Evolutionary conservation across 2,888 invertebrate genomes (phyloP), one percentile per base, ranked within the genome.

Genomic region (Dryobota labecula): DNA sequence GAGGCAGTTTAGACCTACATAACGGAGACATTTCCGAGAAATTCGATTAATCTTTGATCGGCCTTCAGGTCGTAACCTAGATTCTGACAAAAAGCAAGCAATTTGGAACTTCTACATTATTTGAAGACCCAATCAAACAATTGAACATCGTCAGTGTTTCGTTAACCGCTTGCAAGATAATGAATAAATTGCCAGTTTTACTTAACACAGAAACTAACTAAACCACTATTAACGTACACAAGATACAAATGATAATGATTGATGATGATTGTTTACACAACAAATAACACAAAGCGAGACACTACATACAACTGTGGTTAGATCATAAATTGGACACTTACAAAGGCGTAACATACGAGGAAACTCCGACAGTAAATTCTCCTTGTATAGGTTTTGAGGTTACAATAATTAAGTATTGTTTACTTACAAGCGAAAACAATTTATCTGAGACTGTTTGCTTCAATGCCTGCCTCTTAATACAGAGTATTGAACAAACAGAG

Each of bases 391-490:
- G 68, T 73, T 72, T 83, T 75, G 68, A 70, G 62, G 58, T 75
- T 78, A 83, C 43, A 65, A 78, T 71, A 81, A 85, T 77, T 84
- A 78, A 73, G 68, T 56, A 72, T 67, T 83, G 78, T 80, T 82
- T 83, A 75, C 73, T 66, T 75, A 76, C 53, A 69, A 66, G 57
- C 61, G 64, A 76, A 78, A 70, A 67, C 76, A 78, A 83, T 85
- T 80, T 74, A 70, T 76, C 63, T 71, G 24, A 47, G 53, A 41
- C 49, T 78, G 73, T 82, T 80, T 73, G 70, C 66, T 36, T 64
- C 47, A 41, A 56, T 67, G 49, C 56, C 63, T 67, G 51, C 41
- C 60, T 73, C 60, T 73, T 70, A 75, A 67, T 63, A 72, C 63
- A 73, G 70, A 77, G 33, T 73, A 62, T 74, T 73, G 66, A 58